These are phyloP conservation scores for Congeria kusceri DNA, from an alignment of 2,888 invertebrate species.

Conservation along the genomic window DNA sequence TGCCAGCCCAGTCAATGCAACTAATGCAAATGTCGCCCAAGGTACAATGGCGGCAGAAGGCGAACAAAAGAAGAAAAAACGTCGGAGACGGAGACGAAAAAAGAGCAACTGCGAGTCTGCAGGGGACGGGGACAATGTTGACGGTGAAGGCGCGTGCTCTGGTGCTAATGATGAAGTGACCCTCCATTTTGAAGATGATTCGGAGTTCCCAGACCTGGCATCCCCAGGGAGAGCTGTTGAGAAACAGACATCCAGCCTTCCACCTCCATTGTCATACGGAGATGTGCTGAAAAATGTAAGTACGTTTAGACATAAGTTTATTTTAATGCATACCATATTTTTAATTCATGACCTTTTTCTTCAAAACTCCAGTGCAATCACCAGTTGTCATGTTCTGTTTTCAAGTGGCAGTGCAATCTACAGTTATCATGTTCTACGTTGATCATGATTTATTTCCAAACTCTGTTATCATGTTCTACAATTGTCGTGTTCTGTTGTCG, in stretches of 20 bases:
- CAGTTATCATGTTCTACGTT: too few relatives aligned
- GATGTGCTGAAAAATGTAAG: constrained; percentile 72
- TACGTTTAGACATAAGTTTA: too few relatives aligned
- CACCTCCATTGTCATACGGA: constrained; percentile 75
- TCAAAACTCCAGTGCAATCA: too few relatives aligned
- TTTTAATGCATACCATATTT: too few relatives aligned
- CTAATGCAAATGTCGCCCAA: constrained; percentile 29
- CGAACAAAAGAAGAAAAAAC: constrained; percentile 50
- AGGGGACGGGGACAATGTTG: constrained; percentile 44
- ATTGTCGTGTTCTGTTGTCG: too few relatives aligned
- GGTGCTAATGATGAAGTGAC: constrained; percentile 60
- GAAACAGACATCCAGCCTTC: neutral
- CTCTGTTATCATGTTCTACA: too few relatives aligned
- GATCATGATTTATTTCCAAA: too few relatives aligned
- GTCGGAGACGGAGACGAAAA: constrained; percentile 50
- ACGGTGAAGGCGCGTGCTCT: constrained; percentile 40
- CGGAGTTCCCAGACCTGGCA: constrained; percentile 81
- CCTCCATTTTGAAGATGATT: constrained; percentile 82
- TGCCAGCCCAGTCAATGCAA: neutral
- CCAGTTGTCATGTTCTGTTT: too few relatives aligned
- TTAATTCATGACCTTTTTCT: too few relatives aligned
- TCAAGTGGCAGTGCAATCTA: too few relatives aligned
- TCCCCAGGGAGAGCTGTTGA: constrained; percentile 17
- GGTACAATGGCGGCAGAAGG: constrained; percentile 3
- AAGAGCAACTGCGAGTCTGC: constrained; percentile 50